Percentiles rank a stretch among this genome's conserved stretches.
Evolutionary conservation across 1,140 invertebrate species (phyloP).

Genomic region (Phthorimaea operculella): DNA sequence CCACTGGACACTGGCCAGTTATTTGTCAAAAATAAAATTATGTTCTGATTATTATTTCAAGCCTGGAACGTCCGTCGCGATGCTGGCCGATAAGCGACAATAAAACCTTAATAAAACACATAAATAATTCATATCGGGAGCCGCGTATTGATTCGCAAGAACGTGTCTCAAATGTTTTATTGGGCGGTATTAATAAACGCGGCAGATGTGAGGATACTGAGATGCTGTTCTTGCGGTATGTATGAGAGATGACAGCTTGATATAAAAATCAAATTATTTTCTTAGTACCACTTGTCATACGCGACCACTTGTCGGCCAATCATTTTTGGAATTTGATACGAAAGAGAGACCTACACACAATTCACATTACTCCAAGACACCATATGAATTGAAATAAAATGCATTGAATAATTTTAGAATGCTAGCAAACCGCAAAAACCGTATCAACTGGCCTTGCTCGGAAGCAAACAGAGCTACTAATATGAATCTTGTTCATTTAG

Average conservation of each 20-base stretch:
- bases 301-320: no score
- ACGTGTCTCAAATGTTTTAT: slow-evolving; percentile 65
- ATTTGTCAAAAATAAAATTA: slow-evolving; percentile 66
- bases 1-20: slow-evolving; percentile 36
- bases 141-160: slow-evolving; percentile 61
- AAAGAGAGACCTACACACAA: no score
- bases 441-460: no score
- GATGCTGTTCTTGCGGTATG: slow-evolving; percentile 30
- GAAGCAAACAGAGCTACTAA: no score
- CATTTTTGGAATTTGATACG: no score
- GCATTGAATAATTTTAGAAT: no score
- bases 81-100: slow-evolving; percentile 59
- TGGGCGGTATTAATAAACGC: slow-evolving; percentile 58
- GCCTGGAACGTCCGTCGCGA: slow-evolving; percentile 43
- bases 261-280: slow-evolving; percentile 51
- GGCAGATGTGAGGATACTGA: slow-evolving; percentile 44
- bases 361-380: no score
- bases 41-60: slow-evolving; percentile 60
- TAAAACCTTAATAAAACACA: slow-evolving; percentile 64
- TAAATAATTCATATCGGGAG: slow-evolving; percentile 60
- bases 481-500: no score
- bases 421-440: no score
- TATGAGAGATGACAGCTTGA: slow-evolving; percentile 42
- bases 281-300: slow-evolving; percentile 6
- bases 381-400: no score